A percentile compares a stretch with the other conserved stretches of the same genome.
Conservation (phyloP, 2,888 invertebrate species). For the Stenotaenia linearis region DNA sequence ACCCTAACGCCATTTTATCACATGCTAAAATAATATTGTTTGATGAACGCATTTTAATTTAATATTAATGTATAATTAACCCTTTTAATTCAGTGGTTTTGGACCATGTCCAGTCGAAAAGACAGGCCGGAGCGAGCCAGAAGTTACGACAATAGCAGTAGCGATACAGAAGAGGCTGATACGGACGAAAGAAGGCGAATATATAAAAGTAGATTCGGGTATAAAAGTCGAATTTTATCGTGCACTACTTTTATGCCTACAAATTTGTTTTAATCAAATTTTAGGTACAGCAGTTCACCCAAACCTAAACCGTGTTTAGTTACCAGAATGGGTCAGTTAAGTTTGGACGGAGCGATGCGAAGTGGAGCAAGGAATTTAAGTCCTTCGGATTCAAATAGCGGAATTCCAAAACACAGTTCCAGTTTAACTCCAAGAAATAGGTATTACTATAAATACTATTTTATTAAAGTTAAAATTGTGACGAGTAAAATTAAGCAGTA, state of each 20-base stretch:
- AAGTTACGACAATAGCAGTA: slow-evolving; percentile 59
- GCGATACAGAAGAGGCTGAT: slow-evolving; percentile 77
- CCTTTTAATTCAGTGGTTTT: not conserved
- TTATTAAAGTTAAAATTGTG: too few relatives aligned
- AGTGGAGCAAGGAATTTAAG: slow-evolving; percentile 37
- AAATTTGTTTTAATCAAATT: not conserved
- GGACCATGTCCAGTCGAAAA: slow-evolving; percentile 34
- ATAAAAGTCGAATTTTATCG: slow-evolving; percentile 40
- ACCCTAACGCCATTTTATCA: not conserved
- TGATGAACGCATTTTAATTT: not conserved
- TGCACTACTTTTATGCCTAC: not conserved
- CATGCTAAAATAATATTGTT: not conserved
- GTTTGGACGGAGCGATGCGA: slow-evolving; percentile 45
- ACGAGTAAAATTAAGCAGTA: too few relatives aligned
- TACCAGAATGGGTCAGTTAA: slow-evolving; percentile 48
- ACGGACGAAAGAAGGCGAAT: slow-evolving; percentile 64
- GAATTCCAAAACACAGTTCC: slow-evolving; percentile 51
- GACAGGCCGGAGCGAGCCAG: slow-evolving; percentile 35
- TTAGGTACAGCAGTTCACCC: slow-evolving; percentile 37
- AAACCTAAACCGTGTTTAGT: slow-evolving; percentile 62
- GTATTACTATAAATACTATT: slow-evolving; percentile 40
- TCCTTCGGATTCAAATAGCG: slow-evolving; percentile 41
- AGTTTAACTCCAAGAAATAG: slow-evolving; percentile 49
- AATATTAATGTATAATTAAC: not conserved
- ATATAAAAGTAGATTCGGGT: slow-evolving; percentile 66